Conservation (phyloP, 1,140 invertebrate species). For the Bombus huntii region DNA sequence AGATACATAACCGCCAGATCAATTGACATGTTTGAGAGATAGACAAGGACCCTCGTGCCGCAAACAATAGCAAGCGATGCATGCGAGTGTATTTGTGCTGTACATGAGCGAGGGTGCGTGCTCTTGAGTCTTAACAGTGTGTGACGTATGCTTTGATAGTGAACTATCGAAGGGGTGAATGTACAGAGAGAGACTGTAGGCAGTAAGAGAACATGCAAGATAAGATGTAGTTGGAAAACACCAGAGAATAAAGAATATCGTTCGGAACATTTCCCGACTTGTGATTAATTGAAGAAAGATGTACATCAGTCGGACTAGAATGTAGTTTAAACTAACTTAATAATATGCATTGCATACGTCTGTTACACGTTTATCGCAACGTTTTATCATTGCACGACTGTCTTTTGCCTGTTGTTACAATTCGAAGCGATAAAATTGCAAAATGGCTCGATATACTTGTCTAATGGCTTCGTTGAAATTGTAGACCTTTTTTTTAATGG, state of each 20-base stretch:
- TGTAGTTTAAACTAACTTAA: background rate
- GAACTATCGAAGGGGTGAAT: background rate
- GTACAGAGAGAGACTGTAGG: background rate
- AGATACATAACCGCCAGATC: background rate
- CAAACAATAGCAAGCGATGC: background rate
- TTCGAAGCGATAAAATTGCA: background rate
- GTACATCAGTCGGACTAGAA: background rate
- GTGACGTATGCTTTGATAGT: slow-evolving; percentile 8
- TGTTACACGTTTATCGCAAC: background rate
- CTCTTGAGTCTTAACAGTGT: slow-evolving; percentile 11
- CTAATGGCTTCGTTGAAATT: background rate
- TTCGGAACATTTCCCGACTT: background rate
- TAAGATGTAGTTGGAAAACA: background rate
- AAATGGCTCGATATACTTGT: background rate
- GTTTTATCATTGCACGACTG: background rate
- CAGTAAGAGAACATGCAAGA: background rate
- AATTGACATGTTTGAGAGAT: background rate
- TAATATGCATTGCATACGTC: background rate
- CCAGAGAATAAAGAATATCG: background rate
- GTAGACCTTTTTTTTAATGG: background rate
- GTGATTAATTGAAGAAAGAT: background rate
- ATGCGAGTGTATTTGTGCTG: too few species aligned
- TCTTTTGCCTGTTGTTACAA: background rate
- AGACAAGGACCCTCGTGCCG: background rate
- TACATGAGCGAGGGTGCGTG: background rate